Percentiles rank a stretch among this genome's conserved stretches.
Evolutionary conservation across 2,797 vertebrate genomes (phyloP).

Genomic region (Lophura swinhoii): DNA sequence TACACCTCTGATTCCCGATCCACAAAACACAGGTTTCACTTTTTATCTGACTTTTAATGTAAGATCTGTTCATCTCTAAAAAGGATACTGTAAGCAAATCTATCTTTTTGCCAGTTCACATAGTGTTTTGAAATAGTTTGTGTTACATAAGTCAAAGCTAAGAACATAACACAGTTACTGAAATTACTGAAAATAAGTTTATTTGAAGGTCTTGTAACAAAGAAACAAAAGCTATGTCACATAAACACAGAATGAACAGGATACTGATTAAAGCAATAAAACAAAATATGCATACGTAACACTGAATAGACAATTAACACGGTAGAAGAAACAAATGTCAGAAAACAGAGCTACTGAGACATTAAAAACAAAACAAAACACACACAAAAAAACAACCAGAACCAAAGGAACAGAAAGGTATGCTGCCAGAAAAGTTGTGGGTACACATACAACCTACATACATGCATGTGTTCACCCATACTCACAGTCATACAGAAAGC

Average conservation of each 20-base stretch:
- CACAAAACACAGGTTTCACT: neutral
- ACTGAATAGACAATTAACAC: neutral
- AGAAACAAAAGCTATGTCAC: neutral
- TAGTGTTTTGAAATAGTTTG: neutral
- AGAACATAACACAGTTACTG: neutral
- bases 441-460: neutral
- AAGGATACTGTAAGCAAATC: neutral
- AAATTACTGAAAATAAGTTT: constrained; percentile 5
- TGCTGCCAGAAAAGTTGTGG: neutral
- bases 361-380: too few species aligned
- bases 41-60: neutral
- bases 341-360: neutral
- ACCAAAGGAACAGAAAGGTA: neutral
- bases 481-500: constrained; percentile 12
- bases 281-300: neutral
- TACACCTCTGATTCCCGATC: neutral
- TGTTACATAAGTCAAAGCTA: neutral
- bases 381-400: neutral
- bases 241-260: neutral
- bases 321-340: neutral
- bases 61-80: neutral
- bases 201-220: constrained; percentile 1
- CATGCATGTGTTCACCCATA: accelerated
- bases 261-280: constrained; percentile 14
- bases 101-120: neutral